Percentiles rank a stretch among this genome's conserved stretches.
Evolutionary conservation across 2,797 vertebrate genomes (phyloP).

Genomic region (Xenentodon cancila): DNA sequence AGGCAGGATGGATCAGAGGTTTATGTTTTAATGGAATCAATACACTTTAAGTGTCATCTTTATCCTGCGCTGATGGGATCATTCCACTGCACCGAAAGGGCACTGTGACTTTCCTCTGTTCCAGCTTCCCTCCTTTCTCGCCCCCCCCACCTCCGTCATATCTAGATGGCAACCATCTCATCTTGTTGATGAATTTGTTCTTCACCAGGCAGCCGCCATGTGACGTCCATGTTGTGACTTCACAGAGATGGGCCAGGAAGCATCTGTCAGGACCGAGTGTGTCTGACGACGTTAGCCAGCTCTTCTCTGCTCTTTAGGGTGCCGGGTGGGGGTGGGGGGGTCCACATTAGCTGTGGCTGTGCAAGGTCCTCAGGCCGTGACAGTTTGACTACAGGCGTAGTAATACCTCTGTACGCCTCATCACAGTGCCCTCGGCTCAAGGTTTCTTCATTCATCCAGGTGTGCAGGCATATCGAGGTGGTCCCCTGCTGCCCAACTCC

Average conservation of each 20-base stretch:
- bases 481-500: conserved; percentile 82
- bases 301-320: conserved; percentile 71
- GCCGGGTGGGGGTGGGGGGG: conserved; percentile 61
- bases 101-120: conserved; percentile 70
- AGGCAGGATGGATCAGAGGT: conserved; percentile 76
- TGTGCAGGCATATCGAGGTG: conserved; percentile 73
- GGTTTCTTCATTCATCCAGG: conserved; percentile 66
- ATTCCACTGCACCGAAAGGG: conserved; percentile 73
- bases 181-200: conserved; percentile 16
- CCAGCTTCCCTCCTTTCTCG: conserved; percentile 30
- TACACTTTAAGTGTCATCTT: conserved; percentile 77
- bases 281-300: conserved; percentile 73
- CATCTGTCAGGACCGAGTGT: conserved; percentile 71
- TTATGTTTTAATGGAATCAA: conserved; percentile 80
- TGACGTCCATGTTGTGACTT: conserved; percentile 33
- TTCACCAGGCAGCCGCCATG: background rate
- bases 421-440: conserved; percentile 61
- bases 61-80: conserved; percentile 79
- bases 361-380: conserved; percentile 29
- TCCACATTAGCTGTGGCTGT: conserved; percentile 66
- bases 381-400: conserved; percentile 52
- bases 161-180: conserved; percentile 42
- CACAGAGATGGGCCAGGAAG: conserved; percentile 53
- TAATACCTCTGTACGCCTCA: conserved; percentile 70
- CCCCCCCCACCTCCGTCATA: conserved; percentile 50